Conservation (phyloP, 2,888 invertebrate species). For the Agrochola circellaris region DNA sequence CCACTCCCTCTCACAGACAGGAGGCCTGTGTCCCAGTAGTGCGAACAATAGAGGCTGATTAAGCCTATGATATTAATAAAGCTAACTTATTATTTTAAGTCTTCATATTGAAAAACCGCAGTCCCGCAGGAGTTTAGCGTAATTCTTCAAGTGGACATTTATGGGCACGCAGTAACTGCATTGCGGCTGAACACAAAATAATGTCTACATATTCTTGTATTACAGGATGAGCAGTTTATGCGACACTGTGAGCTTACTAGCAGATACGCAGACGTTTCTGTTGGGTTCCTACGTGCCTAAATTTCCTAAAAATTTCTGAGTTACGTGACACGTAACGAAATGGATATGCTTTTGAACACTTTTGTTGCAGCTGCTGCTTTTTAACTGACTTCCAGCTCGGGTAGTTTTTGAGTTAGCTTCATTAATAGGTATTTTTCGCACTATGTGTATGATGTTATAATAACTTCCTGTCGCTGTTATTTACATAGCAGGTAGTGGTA, state of each 20-base stretch:
- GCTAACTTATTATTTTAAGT: background rate
- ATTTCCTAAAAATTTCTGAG: constrained; percentile 4
- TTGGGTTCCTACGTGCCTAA: constrained; percentile 19
- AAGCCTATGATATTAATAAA: background rate
- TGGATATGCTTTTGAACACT: background rate
- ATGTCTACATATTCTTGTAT: constrained; percentile 5
- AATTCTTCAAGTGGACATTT: constrained; percentile 1
- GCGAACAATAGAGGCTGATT: no score
- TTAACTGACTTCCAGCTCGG: no score
- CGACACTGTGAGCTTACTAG: constrained; percentile 8
- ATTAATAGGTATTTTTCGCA: no score
- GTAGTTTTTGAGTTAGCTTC: no score
- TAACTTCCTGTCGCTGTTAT: no score
- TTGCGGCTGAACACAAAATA: constrained; percentile 34
- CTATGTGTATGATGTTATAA: no score
- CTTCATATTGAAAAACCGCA: background rate
- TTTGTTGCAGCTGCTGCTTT: no score
- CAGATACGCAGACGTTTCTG: background rate
- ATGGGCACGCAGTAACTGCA: constrained; percentile 41
- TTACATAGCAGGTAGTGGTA: no score
- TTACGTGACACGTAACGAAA: background rate
- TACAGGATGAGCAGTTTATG: constrained; percentile 9
- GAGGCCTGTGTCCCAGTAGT: no score
- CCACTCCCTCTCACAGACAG: no score
- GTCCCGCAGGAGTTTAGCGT: background rate